Conservation (phyloP, 2,888 invertebrate species). For the Campopleginae sp. region DNA sequence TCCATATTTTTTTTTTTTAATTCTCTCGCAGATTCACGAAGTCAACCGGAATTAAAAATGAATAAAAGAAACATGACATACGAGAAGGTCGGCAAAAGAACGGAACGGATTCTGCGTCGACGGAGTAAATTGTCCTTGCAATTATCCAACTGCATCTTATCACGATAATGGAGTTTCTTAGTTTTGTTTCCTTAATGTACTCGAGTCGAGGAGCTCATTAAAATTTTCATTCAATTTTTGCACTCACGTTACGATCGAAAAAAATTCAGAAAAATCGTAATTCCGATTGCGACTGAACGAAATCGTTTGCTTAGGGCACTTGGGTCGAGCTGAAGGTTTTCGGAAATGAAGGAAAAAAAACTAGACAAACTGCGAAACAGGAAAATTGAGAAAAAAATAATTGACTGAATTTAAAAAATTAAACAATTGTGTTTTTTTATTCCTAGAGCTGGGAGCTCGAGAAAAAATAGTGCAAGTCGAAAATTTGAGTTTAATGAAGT, state of each 20-base stretch:
- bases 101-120: slow-evolving; percentile 8
- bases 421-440: background rate
- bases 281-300: background rate
- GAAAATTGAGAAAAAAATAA: too few relatives aligned
- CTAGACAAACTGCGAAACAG: too few relatives aligned
- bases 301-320: background rate
- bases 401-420: background rate
- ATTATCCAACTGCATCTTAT: slow-evolving; percentile 12
- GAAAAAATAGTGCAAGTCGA: background rate
- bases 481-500: background rate
- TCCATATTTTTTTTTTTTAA: background rate
- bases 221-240: background rate
- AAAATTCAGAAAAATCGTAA: background rate
- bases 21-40: slow-evolving; percentile 6
- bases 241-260: background rate
- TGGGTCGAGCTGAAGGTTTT: background rate
- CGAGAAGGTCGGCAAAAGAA: slow-evolving; percentile 28
- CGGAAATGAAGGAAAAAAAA: too few relatives aligned
- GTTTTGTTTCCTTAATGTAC: background rate
- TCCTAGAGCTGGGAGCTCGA: background rate
- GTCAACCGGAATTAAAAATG: slow-evolving; percentile 21
- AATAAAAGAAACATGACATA: slow-evolving; percentile 14
- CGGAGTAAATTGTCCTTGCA: slow-evolving; percentile 17
- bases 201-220: background rate
- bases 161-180: background rate